Base-by-base conservation (phyloP, 2,888 invertebrate genomes). In the Norana najaformis region DNA sequence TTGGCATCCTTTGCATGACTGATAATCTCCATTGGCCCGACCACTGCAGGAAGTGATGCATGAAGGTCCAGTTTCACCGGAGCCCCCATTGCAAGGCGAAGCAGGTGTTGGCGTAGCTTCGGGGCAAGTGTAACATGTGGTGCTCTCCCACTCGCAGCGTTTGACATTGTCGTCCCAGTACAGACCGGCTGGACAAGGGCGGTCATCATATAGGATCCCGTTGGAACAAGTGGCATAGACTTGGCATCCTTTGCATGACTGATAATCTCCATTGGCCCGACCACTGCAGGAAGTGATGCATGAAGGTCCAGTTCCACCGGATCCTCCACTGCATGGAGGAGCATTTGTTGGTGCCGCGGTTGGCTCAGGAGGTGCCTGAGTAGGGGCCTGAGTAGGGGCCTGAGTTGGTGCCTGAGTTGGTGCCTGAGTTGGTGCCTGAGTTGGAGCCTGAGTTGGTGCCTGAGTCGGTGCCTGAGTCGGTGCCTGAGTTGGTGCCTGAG, bases 101-200 rank as follows among this genome's bases (percentile, higher is more conserved):
- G n/a, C n/a, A 6, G 47, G 16, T 47, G 47, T 47, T 18, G 47
- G 47, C 47, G 18, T 18, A 47, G 47, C 23, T 11, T 3, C 47
- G 2, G 5, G 23, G 47, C 47, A 47, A 23, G 20, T 30, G 1
- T 1, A 5, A 36, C 89, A 89, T 3, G 89, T 89, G 13, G 5
- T 16, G 35, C 82, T 82, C 3, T 23, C 35, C 8, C 23, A 83
- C 14, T 83, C 83, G 34, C 89, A 89, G 3, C 83, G 8, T 36
- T 89, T 89, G 18, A 37, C 82, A 1, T 37, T 34, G 83, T 89
- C 89, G 30, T 89, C 89, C 89, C 89, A 89, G 20, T 69, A 36
- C 36, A 89, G 83, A 35, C 20, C 35, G 34, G 4, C 38, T 18
- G 88, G 39, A 41, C 88, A 88, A n/a, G 88, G 88, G 16, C 88